Percentiles rank a stretch among this genome's conserved stretches.
phyloP scores from a whole-genome alignment of 2,113 vertebrate species.

The Cryptotis parvus region DNA sequence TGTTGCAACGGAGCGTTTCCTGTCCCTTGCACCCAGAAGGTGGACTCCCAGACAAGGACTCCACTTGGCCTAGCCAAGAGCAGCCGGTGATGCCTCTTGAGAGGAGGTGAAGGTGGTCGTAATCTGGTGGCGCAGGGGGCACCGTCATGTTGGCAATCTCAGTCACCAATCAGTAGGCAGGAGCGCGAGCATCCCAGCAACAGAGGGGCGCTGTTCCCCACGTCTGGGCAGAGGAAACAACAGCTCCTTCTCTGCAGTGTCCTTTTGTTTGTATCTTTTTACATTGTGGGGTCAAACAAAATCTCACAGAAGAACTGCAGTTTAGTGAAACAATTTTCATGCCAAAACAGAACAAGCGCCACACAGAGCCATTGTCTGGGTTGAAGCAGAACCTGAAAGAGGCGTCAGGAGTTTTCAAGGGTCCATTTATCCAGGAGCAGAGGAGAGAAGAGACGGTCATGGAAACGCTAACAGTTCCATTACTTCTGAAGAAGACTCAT shows the following conservation, averaged over 20 bases:
- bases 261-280: conserved; percentile 37
- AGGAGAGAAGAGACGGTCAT: conserved; percentile 7
- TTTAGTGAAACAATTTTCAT: conserved; percentile 51
- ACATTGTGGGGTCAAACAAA: conserved; percentile 31
- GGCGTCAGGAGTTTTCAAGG: background rate
- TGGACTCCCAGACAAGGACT: conserved; percentile 18
- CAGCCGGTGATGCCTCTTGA: too few relatives aligned
- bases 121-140: too few relatives aligned
- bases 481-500: background rate
- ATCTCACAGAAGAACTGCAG: conserved; percentile 3
- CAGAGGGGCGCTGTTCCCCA: background rate
- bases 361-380: background rate
- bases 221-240: background rate
- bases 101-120: background rate
- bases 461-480: background rate
- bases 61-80: background rate
- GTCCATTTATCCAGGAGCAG: too few relatives aligned
- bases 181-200: background rate
- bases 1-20: background rate
- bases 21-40: background rate
- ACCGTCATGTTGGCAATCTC: background rate
- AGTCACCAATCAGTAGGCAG: background rate
- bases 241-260: background rate
- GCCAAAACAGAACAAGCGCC: conserved; percentile 5
- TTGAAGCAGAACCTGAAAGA: conserved; percentile 53